Percentiles rank a stretch among this genome's conserved stretches.
Evolutionary conservation across 2,113 vertebrate species (phyloP).

Genomic region (Lucifuga dentata): DNA sequence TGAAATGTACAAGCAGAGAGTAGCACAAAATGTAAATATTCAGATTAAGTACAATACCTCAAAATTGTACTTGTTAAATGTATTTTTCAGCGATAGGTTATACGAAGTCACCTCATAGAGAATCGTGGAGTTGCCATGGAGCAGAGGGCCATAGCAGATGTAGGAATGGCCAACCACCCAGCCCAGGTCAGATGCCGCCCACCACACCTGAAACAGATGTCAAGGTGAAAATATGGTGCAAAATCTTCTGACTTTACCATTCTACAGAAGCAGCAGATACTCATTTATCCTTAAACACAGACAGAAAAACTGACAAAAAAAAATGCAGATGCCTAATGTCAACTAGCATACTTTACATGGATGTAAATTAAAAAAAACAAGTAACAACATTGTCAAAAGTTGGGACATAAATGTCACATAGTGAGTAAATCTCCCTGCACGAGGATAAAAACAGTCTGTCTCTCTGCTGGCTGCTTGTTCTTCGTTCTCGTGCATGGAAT

Average conservation of each 20-base stretch:
- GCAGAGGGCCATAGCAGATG: conserved; percentile 95
- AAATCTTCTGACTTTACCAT: neutral
- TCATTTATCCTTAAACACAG: too few species aligned
- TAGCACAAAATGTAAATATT: too few species aligned
- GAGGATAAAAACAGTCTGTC: neutral
- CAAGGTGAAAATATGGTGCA: conserved; percentile 4
- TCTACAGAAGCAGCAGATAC: neutral
- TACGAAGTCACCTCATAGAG: conserved; percentile 90
- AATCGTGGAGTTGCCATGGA: conserved; percentile 93
- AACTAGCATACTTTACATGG: too few species aligned
- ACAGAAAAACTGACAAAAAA: too few species aligned
- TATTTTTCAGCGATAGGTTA: too few species aligned
- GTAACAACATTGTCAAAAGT: neutral
- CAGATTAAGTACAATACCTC: too few species aligned
- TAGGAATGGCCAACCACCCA: conserved; percentile 99
- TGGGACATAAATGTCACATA: conserved; percentile 13
- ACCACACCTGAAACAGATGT: conserved; percentile 90
- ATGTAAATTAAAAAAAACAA: conserved; percentile 16
- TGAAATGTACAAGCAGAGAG: too few species aligned
- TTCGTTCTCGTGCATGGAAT: conserved; percentile 21
- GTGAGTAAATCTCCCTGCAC: conserved; percentile 6
- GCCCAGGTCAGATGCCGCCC: conserved; percentile 97
- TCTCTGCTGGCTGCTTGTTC: neutral
- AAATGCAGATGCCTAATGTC: too few species aligned
- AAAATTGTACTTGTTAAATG: too few species aligned